Conservation (phyloP, 2,113 vertebrate species). For the Benitochromis conjunctus region DNA sequence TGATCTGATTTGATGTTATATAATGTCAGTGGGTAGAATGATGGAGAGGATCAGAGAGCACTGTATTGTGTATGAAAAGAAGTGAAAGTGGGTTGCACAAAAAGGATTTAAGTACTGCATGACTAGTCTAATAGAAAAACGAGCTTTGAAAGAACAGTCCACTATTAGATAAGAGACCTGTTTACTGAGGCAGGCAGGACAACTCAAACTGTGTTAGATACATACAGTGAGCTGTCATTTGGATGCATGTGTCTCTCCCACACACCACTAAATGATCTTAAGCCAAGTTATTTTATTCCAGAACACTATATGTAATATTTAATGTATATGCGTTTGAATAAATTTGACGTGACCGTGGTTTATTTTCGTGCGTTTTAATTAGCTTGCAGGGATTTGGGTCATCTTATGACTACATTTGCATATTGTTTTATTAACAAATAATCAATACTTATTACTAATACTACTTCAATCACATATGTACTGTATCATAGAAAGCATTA, state of each 20-base stretch:
- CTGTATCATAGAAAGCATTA: not conserved
- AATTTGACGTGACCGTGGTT: not conserved
- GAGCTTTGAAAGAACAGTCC: constrained; percentile 40
- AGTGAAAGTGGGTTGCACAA: constrained; percentile 65
- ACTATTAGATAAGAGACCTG: constrained; percentile 52
- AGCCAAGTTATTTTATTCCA: not conserved
- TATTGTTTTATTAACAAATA: not conserved
- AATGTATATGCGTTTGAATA: not conserved
- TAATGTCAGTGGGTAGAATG: constrained; percentile 66
- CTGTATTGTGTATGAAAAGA: constrained; percentile 55
- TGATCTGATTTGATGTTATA: constrained; percentile 64
- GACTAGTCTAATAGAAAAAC: constrained; percentile 51
- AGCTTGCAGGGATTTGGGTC: not conserved
- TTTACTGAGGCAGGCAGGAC: constrained; percentile 26
- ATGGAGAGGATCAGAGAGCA: constrained; percentile 58
- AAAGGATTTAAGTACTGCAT: constrained; percentile 60
- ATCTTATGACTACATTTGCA: not conserved
- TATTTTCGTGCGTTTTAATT: not conserved
- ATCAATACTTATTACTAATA: not conserved
- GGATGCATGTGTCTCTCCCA: not conserved
- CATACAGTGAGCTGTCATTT: constrained; percentile 1
- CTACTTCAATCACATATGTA: not conserved
- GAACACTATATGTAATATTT: not conserved
- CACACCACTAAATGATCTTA: not conserved
- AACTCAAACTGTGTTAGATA: constrained; percentile 5